Conservation (phyloP, 2,888 invertebrate species). For the Drosophila lutescens region DNA sequence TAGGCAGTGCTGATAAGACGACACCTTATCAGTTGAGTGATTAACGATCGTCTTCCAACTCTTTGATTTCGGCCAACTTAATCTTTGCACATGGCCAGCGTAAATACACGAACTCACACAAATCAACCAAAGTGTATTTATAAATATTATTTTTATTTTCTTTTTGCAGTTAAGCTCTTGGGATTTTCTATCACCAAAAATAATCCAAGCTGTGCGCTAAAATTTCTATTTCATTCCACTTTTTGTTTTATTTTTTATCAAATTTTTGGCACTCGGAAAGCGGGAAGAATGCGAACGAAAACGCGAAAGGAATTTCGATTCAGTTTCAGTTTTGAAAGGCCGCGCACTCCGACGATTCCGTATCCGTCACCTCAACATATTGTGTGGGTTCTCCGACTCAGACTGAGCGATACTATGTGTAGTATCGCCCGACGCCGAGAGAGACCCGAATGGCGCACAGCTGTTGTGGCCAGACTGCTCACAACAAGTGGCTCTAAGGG, state of each 20-base stretch:
- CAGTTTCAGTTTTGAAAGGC: constrained; percentile 20
- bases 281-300: constrained; percentile 52
- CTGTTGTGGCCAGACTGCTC: constrained; percentile 13
- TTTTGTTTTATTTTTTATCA: constrained; percentile 27
- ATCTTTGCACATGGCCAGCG: constrained; percentile 22
- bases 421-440: background rate
- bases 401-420: constrained; percentile 43
- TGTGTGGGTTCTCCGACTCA: constrained; percentile 72
- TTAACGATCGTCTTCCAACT: constrained; percentile 16
- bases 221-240: constrained; percentile 35
- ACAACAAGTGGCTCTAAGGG: constrained; percentile 52
- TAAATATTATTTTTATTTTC: constrained; percentile 24
- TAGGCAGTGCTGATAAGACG: constrained; percentile 21
- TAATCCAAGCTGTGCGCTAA: constrained; percentile 49
- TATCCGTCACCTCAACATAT: constrained; percentile 74
- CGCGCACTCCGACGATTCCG: constrained; percentile 35
- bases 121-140: constrained; percentile 5
- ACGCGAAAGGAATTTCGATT: constrained; percentile 18
- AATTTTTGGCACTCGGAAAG: constrained; percentile 57
- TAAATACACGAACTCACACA: constrained; percentile 12
- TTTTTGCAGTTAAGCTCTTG: constrained; percentile 4
- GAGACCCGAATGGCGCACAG: constrained; percentile 9
- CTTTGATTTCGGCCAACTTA: constrained; percentile 15
- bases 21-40: constrained; percentile 23
- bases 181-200: constrained; percentile 43